These are phyloP conservation scores for Lithobius niger DNA, from an alignment of 1,140 invertebrate species.

Conservation along the genomic window DNA sequence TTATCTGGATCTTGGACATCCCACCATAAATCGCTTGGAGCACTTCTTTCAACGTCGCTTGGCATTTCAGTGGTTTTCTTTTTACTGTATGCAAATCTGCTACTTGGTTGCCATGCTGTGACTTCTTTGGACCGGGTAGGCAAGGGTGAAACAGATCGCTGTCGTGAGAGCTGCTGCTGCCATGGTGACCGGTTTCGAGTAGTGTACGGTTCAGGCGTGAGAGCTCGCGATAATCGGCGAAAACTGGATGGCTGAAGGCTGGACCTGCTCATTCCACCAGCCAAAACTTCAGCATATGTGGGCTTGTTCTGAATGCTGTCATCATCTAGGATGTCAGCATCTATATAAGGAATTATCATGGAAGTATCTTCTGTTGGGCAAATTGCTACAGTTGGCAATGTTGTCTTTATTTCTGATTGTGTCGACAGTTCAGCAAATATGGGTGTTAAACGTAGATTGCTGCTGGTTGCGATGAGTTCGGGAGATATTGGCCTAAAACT, in stretches of 20 bases:
- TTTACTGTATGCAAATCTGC: neutral
- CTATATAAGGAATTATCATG: neutral
- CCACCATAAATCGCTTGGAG: no score
- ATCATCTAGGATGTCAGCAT: neutral
- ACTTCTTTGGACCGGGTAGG: neutral
- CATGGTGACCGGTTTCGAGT: neutral
- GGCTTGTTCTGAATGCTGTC: neutral
- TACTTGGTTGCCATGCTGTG: neutral
- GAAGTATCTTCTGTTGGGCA: no score
- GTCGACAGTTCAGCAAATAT: neutral
- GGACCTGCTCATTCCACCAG: neutral
- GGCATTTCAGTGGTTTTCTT: neutral
- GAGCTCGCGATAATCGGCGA: neutral
- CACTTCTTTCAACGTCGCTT: neutral
- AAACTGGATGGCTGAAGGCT: neutral
- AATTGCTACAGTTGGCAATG: no score
- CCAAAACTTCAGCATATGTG: neutral
- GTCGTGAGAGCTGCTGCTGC: neutral
- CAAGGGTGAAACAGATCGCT: neutral
- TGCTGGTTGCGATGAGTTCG: no score
- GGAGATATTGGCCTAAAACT: no score
- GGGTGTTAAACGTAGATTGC: no score
- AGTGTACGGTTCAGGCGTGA: slow-evolving; percentile 1
- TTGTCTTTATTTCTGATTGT: no score
- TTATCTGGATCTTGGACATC: no score